A percentile compares a stretch with the other conserved stretches of the same genome.
Conservation (phyloP, 1,140 invertebrate genomes). For the Anastatus disparis region DNA sequence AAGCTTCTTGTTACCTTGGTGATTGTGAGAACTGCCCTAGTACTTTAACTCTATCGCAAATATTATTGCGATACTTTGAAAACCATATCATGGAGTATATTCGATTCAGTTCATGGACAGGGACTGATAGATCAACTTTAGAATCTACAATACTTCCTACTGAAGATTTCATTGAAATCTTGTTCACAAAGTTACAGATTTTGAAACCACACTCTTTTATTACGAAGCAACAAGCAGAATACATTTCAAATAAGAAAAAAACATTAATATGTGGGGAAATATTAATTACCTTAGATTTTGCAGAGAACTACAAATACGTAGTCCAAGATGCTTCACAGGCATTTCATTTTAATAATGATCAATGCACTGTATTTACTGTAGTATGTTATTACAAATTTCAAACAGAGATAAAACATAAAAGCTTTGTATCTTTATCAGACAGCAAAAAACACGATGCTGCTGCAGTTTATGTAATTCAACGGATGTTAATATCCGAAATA, state of each 20-base stretch:
- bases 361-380: constrained; percentile 32
- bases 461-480: not conserved
- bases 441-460: constrained; percentile 1
- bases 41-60: not conserved
- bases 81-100: constrained; percentile 15
- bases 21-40: not conserved
- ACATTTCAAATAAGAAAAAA: constrained; percentile 36
- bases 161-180: constrained; percentile 36
- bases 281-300: constrained; percentile 48
- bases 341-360: not conserved
- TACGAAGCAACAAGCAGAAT: constrained; percentile 41
- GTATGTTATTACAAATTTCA: constrained; percentile 4
- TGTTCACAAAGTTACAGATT: constrained; percentile 28
- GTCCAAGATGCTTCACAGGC: not conserved
- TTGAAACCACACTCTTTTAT: constrained; percentile 43
- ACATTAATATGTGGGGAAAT: constrained; percentile 38
- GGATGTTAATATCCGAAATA: not conserved
- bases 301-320: constrained; percentile 16
- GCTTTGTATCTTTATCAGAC: constrained; percentile 4
- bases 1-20: constrained; percentile 20
- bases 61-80: constrained; percentile 9
- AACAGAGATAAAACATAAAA: not conserved
- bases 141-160: constrained; percentile 8
- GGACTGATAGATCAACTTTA: constrained; percentile 26
- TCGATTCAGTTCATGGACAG: constrained; percentile 15